Percentiles rank a stretch among this genome's conserved stretches.
Evolutionary conservation across 2,888 invertebrate genomes (phyloP).

Genomic region (Andrena bucephala): DNA sequence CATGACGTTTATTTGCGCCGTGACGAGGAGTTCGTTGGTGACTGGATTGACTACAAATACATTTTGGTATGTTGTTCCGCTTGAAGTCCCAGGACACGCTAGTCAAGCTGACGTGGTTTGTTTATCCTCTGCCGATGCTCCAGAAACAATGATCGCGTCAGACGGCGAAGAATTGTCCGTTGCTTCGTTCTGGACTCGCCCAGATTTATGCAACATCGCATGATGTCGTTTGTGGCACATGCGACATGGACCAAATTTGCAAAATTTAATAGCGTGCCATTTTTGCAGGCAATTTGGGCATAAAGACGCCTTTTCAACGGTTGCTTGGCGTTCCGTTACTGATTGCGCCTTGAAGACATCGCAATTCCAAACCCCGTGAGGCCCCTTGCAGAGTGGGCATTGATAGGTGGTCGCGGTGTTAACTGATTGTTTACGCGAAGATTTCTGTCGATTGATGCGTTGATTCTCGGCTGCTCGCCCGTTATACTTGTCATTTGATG

Average conservation of each 20-base stretch:
- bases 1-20: not conserved
- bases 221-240: not conserved
- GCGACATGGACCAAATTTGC: not conserved
- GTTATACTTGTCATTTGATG: too few species aligned
- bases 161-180: not conserved
- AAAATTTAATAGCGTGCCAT: not conserved
- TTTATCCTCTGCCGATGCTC: not conserved
- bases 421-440: not conserved
- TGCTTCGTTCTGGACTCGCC: too few species aligned
- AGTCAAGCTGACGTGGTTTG: not conserved
- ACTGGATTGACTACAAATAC: not conserved
- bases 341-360: not conserved
- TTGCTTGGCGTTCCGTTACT: rapidly evolving
- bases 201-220: not conserved
- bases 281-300: not conserved
- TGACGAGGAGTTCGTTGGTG: not conserved
- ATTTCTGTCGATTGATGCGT: too few species aligned
- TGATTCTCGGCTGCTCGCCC: too few species aligned
- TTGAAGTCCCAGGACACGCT: not conserved
- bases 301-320: not conserved
- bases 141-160: not conserved
- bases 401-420: not conserved
- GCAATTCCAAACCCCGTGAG: not conserved
- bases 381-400: not conserved
- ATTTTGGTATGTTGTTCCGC: not conserved